Conservation (phyloP, 2,113 vertebrate species). For the Crotalus horridus region DNA sequence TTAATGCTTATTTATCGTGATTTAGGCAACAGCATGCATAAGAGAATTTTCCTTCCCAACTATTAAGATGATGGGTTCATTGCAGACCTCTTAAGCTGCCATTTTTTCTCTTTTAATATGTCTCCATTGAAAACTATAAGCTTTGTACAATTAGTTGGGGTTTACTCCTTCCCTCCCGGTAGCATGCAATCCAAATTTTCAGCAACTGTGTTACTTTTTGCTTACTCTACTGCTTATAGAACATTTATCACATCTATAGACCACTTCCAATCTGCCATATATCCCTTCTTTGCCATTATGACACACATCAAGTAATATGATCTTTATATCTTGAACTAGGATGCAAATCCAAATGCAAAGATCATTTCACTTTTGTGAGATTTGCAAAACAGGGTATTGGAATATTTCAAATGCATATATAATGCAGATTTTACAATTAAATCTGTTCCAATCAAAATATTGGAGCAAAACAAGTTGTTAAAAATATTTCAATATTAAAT, state of each 20-base stretch:
- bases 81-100: not conserved
- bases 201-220: not conserved
- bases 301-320: not conserved
- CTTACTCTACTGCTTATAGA: not conserved
- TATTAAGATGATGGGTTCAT: not conserved
- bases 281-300: not conserved
- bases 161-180: not conserved
- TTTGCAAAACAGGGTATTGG: not conserved
- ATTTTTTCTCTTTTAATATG: not conserved
- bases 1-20: not conserved
- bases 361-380: not conserved
- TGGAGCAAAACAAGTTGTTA: not conserved
- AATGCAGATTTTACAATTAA: not conserved
- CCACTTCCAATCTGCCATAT: not conserved
- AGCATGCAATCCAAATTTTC: not conserved
- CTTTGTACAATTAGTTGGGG: not conserved
- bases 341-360: not conserved
- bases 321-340: not conserved
- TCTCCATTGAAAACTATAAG: not conserved
- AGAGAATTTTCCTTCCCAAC: not conserved
- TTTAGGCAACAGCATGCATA: not conserved
- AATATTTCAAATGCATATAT: not conserved
- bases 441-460: not conserved
- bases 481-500: not conserved
- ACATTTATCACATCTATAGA: not conserved